These are phyloP conservation scores for Stratiomys singularior DNA, from an alignment of 2,888 invertebrate genomes.

Conservation along the genomic window DNA sequence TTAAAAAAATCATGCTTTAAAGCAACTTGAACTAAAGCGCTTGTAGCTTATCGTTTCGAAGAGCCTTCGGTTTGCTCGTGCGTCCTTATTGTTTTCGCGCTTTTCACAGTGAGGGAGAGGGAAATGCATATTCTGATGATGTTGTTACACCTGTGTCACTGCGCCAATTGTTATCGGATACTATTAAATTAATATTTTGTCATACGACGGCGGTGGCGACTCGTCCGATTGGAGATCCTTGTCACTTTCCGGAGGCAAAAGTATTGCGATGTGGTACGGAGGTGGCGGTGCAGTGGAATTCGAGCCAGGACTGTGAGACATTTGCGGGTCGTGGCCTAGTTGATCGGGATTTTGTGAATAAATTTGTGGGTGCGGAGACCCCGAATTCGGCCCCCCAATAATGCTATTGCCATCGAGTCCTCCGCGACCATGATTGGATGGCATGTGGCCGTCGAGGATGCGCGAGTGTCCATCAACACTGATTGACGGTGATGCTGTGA, in stretches of 20 bases:
- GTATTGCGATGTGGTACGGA: slow-evolving; percentile 87
- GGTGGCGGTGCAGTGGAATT: slow-evolving; percentile 60
- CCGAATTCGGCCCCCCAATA: slow-evolving; percentile 45
- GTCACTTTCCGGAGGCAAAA: slow-evolving; percentile 72
- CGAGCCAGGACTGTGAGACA: slow-evolving; percentile 45
- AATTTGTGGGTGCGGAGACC: slow-evolving; percentile 39
- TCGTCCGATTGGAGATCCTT: slow-evolving; percentile 65
- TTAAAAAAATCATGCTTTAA: no score
- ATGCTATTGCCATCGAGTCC: slow-evolving; percentile 35
- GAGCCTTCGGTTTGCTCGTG: no score
- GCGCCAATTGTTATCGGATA: neutral
- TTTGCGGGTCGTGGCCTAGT: slow-evolving; percentile 30
- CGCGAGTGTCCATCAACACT: slow-evolving; percentile 56
- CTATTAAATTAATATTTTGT: slow-evolving; percentile 77
- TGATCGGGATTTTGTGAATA: slow-evolving; percentile 47
- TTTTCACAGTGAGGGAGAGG: no score
- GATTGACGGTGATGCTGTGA: slow-evolving; percentile 63
- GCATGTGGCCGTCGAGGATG: slow-evolving; percentile 50
- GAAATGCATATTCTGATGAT: no score
- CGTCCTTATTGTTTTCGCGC: no score
- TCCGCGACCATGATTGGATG: neutral
- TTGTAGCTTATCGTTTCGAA: no score
- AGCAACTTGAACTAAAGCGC: no score
- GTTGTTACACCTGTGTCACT: no score
- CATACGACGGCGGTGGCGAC: slow-evolving; percentile 79